Percentiles rank a stretch among this genome's conserved stretches.
These are phyloP conservation scores for Linhomoeus sp. DNA, from an alignment of 2,888 invertebrate species.

Conservation along the genomic window DNA sequence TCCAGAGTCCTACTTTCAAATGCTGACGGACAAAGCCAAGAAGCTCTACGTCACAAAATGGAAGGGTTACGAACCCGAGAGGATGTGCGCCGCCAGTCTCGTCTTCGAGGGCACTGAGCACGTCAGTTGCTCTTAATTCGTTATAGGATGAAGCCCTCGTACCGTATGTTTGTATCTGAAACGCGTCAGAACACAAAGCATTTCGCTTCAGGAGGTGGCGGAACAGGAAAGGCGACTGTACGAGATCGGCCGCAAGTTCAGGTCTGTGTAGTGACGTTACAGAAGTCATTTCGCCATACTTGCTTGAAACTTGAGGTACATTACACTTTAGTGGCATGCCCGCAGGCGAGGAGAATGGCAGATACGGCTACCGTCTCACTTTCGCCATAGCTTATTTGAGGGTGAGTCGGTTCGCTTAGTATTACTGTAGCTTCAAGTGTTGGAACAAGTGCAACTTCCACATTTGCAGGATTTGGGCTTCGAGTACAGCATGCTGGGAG, in stretches of 20 bases:
- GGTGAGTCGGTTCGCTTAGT: constrained; percentile 38
- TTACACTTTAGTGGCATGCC: constrained; percentile 46
- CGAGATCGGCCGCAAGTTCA: constrained; percentile 49
- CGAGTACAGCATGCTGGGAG: constrained; percentile 65
- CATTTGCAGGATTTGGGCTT: constrained; percentile 65
- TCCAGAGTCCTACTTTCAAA: constrained; percentile 18
- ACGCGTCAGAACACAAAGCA: no score
- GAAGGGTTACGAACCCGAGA: constrained; percentile 60
- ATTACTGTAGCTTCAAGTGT: background rate
- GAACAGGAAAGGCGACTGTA: constrained; percentile 56
- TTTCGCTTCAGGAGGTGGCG: constrained; percentile 42
- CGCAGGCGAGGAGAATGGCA: constrained; percentile 78
- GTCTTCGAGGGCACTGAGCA: constrained; percentile 54
- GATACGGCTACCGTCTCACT: constrained; percentile 81
- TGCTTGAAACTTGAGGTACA: no score
- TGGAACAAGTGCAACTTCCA: no score
- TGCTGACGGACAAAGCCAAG: constrained; percentile 58
- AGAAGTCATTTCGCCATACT: no score
- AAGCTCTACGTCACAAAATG: constrained; percentile 67
- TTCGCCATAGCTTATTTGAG: constrained; percentile 94
- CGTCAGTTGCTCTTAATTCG: background rate
- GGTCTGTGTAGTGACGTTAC: background rate
- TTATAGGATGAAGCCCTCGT: no score
- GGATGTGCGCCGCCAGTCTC: constrained; percentile 73
- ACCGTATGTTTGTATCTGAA: background rate